These are phyloP conservation scores for Aphyosemion australe DNA, from an alignment of 2,113 vertebrate species.

Conservation along the genomic window DNA sequence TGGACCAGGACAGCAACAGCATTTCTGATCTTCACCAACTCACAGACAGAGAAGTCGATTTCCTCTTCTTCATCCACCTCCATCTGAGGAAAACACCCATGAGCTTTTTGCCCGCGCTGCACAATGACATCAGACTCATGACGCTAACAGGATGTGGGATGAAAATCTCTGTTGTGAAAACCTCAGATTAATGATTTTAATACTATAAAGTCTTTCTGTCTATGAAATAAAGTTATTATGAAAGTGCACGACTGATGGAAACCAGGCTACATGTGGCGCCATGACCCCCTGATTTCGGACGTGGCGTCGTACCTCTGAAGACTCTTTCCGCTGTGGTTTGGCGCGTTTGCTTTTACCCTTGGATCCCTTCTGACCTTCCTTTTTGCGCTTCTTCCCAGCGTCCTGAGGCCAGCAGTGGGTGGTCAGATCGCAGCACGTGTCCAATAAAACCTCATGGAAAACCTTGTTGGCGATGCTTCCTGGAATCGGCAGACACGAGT, in stretches of 20 bases:
- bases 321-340: slow-evolving; percentile 64
- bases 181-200: too few species aligned
- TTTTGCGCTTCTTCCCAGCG: slow-evolving; percentile 87
- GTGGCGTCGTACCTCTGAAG: slow-evolving; percentile 66
- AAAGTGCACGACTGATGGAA: too few species aligned
- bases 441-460: slow-evolving; percentile 91
- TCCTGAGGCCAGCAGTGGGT: slow-evolving; percentile 87
- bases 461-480: slow-evolving; percentile 88
- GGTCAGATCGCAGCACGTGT: slow-evolving; percentile 84
- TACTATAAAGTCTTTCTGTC: too few species aligned
- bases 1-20: slow-evolving; percentile 81
- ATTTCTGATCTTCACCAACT: slow-evolving; percentile 83
- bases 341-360: slow-evolving; percentile 81
- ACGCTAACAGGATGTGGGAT: too few species aligned
- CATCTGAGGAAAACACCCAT: slow-evolving; percentile 51
- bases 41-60: slow-evolving; percentile 80
- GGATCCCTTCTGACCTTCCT: slow-evolving; percentile 65
- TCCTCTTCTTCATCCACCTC: slow-evolving; percentile 77
- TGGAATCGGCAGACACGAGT: slow-evolving; percentile 41
- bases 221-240: too few species aligned
- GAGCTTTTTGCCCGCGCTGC: too few species aligned
- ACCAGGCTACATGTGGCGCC: too few species aligned
- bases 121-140: too few species aligned
- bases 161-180: too few species aligned
- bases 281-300: too few species aligned